Conservation (phyloP, 2,797 vertebrate species). For the Cetoscarus ocellatus region DNA sequence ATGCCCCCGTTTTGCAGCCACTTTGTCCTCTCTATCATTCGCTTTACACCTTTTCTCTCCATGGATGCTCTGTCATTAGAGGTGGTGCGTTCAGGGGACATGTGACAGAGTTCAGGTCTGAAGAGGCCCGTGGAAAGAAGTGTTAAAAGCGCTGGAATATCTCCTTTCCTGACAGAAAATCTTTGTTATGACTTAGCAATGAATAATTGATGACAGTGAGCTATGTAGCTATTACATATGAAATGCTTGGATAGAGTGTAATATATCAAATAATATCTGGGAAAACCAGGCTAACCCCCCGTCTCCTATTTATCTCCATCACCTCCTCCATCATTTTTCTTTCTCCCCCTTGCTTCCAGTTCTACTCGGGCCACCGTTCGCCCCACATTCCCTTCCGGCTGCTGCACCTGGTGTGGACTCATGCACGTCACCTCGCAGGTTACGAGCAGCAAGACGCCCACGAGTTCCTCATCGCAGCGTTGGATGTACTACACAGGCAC, state of each 20-base stretch:
- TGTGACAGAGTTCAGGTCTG: slow-evolving; percentile 24
- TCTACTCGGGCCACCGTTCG: slow-evolving; percentile 98
- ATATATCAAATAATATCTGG: slow-evolving; percentile 26
- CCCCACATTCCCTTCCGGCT: slow-evolving; percentile 99
- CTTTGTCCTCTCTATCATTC: slow-evolving; percentile 11
- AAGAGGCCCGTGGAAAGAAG: slow-evolving; percentile 10
- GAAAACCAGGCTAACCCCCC: slow-evolving; percentile 48
- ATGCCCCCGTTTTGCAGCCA: neutral
- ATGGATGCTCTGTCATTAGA: slow-evolving; percentile 14
- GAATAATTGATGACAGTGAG: slow-evolving; percentile 33
- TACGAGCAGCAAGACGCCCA: slow-evolving; percentile 99
- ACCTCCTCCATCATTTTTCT: slow-evolving; percentile 34
- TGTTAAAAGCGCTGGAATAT: slow-evolving; percentile 16
- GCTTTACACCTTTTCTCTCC: slow-evolving; percentile 25
- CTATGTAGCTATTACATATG: neutral
- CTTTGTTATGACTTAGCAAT: slow-evolving; percentile 4
- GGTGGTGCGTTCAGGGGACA: slow-evolving; percentile 3
- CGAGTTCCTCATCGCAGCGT: slow-evolving; percentile 97
- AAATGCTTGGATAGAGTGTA: slow-evolving; percentile 19
- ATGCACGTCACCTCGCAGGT: slow-evolving; percentile 97
- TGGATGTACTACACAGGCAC: slow-evolving; percentile 97
- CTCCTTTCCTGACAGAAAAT: slow-evolving; percentile 21
- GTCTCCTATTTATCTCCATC: slow-evolving; percentile 7
- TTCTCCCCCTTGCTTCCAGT: slow-evolving; percentile 81
- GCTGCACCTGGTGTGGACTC: slow-evolving; percentile 99